Evolutionary conservation across 2,797 vertebrate genomes (phyloP), one percentile per base, ranked within the genome.

Genomic region (Pangasius sanitwongsei): DNA sequence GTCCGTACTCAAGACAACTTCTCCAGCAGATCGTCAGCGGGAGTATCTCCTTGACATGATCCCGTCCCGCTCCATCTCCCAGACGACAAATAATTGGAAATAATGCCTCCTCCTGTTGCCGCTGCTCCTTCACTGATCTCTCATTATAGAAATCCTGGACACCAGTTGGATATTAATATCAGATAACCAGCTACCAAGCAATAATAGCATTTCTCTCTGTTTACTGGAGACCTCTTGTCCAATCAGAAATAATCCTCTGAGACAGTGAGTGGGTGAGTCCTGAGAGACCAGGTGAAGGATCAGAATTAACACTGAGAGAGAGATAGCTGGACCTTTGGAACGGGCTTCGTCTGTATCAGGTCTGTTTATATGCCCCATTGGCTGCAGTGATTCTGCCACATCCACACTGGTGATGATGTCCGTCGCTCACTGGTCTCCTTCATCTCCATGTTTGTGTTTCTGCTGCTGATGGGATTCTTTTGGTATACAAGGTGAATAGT

Each of bases 1-100:
- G 93, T 95, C 98, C 25, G 97, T 98, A 92, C 98, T 99, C 94
- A 99, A 98, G 95, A 97, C 96, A 1, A 94, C 96, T 48, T 98
- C 98, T 0, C 96, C 98, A 15, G 97, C 98, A 85, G 99, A 99
- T 87, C 98, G 99, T 94, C 99, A 99, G 94, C 97, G 99, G 83
- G 99, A 99, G 92, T 99, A 99, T 93, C 98, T 99, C 91, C 96
- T 99, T 93, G 98, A 99, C 95, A 99, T 99, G 98, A 99, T 99
- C 93, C 98, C 98, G 34, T 98, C 99, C 50, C 97, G 98, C 92
- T 98, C 98, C 91, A 98, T 99, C 96, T 97, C 98, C 94, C 98
- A 99, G 93, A 97, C 98, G 0, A 97, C 98, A 94, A 98, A 97
- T 93, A 95, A 98, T 84, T 99, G 98, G 98, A 99, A 99, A 97